Percentiles rank a stretch among this genome's conserved stretches.
Evolutionary conservation across 2,113 vertebrate species (phyloP).

Genomic region (Epinephelus lanceolatus): DNA sequence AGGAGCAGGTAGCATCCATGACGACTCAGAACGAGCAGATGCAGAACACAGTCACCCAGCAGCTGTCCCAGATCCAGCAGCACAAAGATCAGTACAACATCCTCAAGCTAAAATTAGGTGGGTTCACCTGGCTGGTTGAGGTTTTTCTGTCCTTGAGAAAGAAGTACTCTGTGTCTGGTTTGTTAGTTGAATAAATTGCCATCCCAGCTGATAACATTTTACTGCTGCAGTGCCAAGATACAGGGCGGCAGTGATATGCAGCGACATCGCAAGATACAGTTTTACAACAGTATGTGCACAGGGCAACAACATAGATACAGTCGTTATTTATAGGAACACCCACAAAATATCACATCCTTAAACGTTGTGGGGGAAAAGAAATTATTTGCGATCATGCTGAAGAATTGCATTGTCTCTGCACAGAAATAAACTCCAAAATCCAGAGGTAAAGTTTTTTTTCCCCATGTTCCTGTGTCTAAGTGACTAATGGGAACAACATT

Average conservation of each 20-base stretch:
- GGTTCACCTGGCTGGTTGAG: background rate
- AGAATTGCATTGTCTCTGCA: too few species aligned
- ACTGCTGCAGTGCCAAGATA: slow-evolving; percentile 13
- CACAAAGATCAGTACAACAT: slow-evolving; percentile 99
- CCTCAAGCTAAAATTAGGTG: slow-evolving; percentile 96
- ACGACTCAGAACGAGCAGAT: slow-evolving; percentile 91
- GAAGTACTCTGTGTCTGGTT: background rate
- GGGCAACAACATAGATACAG: background rate
- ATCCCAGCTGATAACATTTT: background rate
- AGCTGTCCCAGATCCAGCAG: slow-evolving; percentile 95
- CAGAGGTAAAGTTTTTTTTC: too few species aligned
- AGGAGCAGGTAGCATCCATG: slow-evolving; percentile 88
- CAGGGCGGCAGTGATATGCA: background rate
- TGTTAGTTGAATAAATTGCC: background rate
- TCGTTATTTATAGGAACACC: too few species aligned
- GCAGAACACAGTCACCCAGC: slow-evolving; percentile 90
- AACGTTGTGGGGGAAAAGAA: too few species aligned
- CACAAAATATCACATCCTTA: too few species aligned
- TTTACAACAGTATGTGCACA: background rate
- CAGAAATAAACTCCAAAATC: too few species aligned
- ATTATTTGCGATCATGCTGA: too few species aligned
- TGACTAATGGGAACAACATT: too few species aligned
- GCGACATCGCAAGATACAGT: slow-evolving; percentile 3
- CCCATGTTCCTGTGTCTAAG: too few species aligned
- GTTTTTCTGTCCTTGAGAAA: background rate